Evolutionary conservation across 2,797 vertebrate species (phyloP).

Genomic region (Falco biarmicus): DNA sequence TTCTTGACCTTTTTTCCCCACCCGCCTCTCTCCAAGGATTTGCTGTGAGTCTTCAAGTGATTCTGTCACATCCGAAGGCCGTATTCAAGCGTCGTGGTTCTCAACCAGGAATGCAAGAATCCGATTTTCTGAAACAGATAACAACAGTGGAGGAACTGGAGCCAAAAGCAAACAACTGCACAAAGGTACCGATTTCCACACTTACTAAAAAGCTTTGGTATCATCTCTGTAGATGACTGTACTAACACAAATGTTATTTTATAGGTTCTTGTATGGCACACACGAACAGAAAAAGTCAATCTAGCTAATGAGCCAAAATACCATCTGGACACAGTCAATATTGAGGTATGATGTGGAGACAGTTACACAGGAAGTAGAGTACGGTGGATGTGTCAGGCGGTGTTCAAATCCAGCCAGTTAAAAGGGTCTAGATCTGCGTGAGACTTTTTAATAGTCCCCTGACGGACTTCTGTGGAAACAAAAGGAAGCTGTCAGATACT

Average conservation of each 20-base stretch:
- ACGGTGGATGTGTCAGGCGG: background rate
- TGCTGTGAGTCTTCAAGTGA: slow-evolving; percentile 95
- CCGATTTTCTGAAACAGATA: slow-evolving; percentile 98
- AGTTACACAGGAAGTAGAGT: background rate
- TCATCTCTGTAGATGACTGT: background rate
- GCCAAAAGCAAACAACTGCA: slow-evolving; percentile 97
- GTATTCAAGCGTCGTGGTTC: slow-evolving; percentile 95
- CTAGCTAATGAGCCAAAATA: slow-evolving; percentile 93
- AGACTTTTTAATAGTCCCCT: background rate
- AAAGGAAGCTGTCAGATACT: slow-evolving; percentile 44
- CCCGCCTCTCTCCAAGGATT: slow-evolving; percentile 82
- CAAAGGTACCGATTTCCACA: slow-evolving; percentile 80
- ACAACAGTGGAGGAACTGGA: slow-evolving; percentile 94
- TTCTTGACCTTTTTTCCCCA: background rate
- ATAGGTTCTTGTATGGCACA: slow-evolving; percentile 99
- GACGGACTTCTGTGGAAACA: slow-evolving; percentile 36
- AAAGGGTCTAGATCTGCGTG: background rate
- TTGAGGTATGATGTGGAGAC: slow-evolving; percentile 87
- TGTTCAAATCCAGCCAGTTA: background rate
- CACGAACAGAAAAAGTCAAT: slow-evolving; percentile 96
- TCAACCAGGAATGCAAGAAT: slow-evolving; percentile 99
- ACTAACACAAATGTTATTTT: background rate
- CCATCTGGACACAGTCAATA: slow-evolving; percentile 88
- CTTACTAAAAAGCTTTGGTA: fast-evolving
- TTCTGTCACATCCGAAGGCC: slow-evolving; percentile 90